Conservation (phyloP, 2,797 vertebrate genomes). For the Scarus forsteni region DNA sequence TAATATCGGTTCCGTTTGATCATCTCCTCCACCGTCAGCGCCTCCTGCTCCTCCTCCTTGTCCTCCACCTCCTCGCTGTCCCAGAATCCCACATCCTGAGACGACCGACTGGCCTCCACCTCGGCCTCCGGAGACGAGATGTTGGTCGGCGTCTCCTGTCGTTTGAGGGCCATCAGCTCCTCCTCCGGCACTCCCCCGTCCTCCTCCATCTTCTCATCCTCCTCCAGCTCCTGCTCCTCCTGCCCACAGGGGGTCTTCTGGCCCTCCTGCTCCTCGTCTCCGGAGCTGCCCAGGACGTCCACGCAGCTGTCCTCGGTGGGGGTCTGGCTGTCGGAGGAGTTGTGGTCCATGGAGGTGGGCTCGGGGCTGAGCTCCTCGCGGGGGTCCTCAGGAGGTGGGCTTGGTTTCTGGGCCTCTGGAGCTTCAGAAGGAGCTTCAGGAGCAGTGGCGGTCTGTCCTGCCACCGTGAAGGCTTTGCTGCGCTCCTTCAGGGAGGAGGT, state of each 20-base stretch:
- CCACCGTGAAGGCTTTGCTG: slow-evolving; percentile 87
- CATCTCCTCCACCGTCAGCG: slow-evolving; percentile 91
- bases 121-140: slow-evolving; percentile 71
- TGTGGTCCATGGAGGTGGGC: slow-evolving; percentile 47
- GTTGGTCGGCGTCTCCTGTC: slow-evolving; percentile 66
- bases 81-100: slow-evolving; percentile 91
- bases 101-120: slow-evolving; percentile 76
- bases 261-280: slow-evolving; percentile 62
- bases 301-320: slow-evolving; percentile 61
- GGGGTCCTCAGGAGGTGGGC: slow-evolving; percentile 28
- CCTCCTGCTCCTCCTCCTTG: slow-evolving; percentile 81
- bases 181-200: slow-evolving; percentile 50
- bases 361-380: slow-evolving; percentile 33
- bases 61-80: slow-evolving; percentile 86
- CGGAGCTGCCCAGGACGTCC: slow-evolving; percentile 63
- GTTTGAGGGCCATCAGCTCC: slow-evolving; percentile 57
- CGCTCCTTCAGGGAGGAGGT: slow-evolving; percentile 92
- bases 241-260: slow-evolving; percentile 23
- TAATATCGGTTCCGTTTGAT: slow-evolving; percentile 96
- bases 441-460: slow-evolving; percentile 50
- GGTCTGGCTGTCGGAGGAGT: slow-evolving; percentile 30
- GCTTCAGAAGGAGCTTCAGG: not conserved
- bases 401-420: slow-evolving; percentile 21
- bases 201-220: slow-evolving; percentile 45
- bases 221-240: slow-evolving; percentile 39